Percentiles rank a stretch among this genome's conserved stretches.
Evolutionary conservation across 2,797 vertebrate species (phyloP).

Genomic region (Alcedo atthis): DNA sequence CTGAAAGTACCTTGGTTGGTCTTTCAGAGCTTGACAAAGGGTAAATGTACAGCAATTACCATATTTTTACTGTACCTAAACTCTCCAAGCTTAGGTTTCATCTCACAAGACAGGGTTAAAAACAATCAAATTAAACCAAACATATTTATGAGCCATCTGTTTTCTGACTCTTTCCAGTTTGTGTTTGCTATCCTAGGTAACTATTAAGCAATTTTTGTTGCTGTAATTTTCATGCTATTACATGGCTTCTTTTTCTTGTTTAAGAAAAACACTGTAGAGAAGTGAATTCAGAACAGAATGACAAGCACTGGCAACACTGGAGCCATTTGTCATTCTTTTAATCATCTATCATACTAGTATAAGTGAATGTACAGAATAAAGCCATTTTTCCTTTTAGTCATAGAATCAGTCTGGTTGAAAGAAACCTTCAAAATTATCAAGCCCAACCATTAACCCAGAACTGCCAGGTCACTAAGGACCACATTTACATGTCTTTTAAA

Average conservation of each 20-base stretch:
- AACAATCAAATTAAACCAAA: constrained; percentile 40
- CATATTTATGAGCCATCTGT: constrained; percentile 70
- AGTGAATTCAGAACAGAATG: background rate
- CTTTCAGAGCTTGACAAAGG: background rate
- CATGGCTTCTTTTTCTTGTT: constrained; percentile 23
- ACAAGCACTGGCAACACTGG: constrained; percentile 9
- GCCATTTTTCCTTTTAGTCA: background rate
- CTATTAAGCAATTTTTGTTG: constrained; percentile 63
- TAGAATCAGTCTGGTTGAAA: background rate
- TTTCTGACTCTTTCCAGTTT: constrained; percentile 56
- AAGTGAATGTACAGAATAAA: background rate
- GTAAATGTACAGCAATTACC: background rate
- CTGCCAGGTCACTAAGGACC: background rate
- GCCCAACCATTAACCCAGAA: background rate
- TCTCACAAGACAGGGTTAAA: constrained; percentile 44
- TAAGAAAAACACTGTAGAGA: constrained; percentile 49
- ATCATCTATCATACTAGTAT: background rate
- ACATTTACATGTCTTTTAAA: background rate
- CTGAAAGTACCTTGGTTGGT: background rate
- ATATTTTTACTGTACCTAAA: background rate
- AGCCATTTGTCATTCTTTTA: constrained; percentile 34
- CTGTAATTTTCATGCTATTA: constrained; percentile 65
- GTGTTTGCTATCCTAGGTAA: constrained; percentile 60
- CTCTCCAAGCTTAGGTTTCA: constrained; percentile 9
- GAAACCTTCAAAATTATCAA: background rate